Percentiles rank a stretch among this genome's conserved stretches.
phyloP scores from a whole-genome alignment of 2,113 vertebrate species.

The Calonectris borealis region DNA sequence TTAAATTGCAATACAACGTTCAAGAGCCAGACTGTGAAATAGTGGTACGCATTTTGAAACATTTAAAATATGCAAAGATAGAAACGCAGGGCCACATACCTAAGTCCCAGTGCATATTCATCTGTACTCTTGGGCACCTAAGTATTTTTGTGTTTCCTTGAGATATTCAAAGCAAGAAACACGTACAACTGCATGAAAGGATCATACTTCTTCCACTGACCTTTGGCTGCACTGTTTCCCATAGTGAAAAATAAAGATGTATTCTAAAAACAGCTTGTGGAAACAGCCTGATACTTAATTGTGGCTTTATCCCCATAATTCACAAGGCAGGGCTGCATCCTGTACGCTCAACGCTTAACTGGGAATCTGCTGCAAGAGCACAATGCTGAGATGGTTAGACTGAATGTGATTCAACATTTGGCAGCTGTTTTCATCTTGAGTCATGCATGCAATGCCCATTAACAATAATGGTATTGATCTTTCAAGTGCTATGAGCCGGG shows the following conservation, averaged over 20 bases:
- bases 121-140: background rate
- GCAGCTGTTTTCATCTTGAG: background rate
- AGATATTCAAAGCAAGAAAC: background rate
- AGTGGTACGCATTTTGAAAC: background rate
- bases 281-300: background rate
- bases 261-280: background rate
- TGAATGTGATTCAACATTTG: background rate
- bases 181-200: accelerated
- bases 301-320: background rate
- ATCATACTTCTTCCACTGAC: background rate
- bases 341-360: background rate
- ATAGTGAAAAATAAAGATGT: accelerated
- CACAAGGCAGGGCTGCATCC: too few relatives aligned
- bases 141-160: accelerated
- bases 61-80: background rate
- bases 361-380: background rate
- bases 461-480: background rate
- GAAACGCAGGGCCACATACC: background rate
- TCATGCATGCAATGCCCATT: background rate
- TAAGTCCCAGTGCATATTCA: accelerated
- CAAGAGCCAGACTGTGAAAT: background rate
- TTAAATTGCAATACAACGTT: accelerated
- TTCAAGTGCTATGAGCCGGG: background rate
- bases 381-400: accelerated
- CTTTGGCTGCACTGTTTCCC: background rate